Evolutionary conservation across 2,113 vertebrate genomes (phyloP).

Genomic region (Gulo gulo): DNA sequence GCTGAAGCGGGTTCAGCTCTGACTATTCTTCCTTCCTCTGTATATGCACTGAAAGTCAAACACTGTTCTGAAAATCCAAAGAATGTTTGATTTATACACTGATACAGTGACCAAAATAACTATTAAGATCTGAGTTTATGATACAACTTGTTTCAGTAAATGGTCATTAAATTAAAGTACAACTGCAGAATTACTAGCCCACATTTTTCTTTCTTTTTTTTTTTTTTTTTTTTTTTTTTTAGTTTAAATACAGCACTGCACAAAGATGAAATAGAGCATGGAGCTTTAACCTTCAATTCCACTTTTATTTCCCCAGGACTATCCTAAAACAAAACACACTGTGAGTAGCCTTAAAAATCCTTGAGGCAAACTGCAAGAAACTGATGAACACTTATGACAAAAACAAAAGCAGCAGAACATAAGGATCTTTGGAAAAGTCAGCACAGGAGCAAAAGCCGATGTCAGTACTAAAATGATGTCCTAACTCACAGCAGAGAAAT

Average conservation of each 20-base stretch:
- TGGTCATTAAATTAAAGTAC: neutral
- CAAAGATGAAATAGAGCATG: neutral
- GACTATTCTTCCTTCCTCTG: neutral
- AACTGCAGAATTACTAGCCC: neutral
- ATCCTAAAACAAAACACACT: neutral
- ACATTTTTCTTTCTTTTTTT: neutral
- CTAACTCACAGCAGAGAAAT: neutral
- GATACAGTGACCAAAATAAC: neutral
- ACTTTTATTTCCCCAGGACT: neutral
- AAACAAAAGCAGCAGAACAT: neutral
- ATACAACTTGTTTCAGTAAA: neutral
- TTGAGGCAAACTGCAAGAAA: neutral
- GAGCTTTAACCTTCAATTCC: neutral
- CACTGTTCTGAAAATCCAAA: neutral
- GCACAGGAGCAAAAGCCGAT: neutral
- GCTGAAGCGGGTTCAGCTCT: neutral
- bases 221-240: neutral
- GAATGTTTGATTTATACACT: neutral
- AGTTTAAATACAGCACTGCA: neutral
- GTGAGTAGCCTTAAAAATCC: neutral
- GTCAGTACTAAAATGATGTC: neutral
- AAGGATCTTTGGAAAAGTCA: neutral
- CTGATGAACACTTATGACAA: neutral
- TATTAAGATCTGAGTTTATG: neutral
- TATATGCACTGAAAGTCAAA: neutral